Conservation (phyloP, 2,797 vertebrate genomes). For the Thripadectes ignobilis region DNA sequence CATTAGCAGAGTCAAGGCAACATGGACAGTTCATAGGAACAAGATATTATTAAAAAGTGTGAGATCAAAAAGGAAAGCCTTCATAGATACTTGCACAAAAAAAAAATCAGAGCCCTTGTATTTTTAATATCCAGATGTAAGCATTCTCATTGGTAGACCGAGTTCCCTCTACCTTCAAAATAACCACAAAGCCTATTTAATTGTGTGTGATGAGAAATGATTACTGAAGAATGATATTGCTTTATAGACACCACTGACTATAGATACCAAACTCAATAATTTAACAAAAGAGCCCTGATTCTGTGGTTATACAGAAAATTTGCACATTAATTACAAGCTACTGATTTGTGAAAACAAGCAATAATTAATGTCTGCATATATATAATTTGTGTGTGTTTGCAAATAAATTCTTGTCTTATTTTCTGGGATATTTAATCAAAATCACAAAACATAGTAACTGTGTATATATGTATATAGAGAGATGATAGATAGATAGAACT, state of each 20-base stretch:
- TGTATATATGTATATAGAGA: accelerated
- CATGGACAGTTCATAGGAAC: background rate
- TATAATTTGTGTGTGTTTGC: background rate
- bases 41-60: background rate
- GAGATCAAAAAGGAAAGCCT: background rate
- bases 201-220: background rate
- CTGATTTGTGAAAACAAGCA: background rate
- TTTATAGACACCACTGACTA: background rate
- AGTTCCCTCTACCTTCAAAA: background rate
- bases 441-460: accelerated
- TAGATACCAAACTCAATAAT: background rate
- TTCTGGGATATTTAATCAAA: background rate
- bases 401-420: background rate
- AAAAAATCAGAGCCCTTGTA: background rate
- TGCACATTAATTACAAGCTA: background rate
- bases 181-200: background rate
- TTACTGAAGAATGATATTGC: background rate
- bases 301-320: background rate
- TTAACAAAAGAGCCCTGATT: background rate
- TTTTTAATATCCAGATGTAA: background rate
- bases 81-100: background rate
- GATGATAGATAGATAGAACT: too few species aligned
- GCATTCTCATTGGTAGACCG: background rate
- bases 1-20: background rate
- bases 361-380: background rate